Base-by-base conservation (phyloP, 2,113 vertebrate species). In the Galemys pyrenaicus region DNA sequence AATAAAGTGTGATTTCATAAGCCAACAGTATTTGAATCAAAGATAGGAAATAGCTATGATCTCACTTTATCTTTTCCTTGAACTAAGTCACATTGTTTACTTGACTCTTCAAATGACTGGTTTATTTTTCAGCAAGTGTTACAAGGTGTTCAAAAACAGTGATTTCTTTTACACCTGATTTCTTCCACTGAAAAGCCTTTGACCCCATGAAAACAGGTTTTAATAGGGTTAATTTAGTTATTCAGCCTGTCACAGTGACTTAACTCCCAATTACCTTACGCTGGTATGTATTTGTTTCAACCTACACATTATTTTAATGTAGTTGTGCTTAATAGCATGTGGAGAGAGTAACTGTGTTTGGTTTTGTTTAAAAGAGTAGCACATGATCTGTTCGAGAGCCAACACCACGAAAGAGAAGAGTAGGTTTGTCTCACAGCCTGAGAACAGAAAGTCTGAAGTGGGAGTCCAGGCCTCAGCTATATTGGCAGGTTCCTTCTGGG, bases 211-310 rank as follows among this genome's bases (percentile, higher is more conserved):
- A 97, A 96, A 90, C 67, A 85, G n/a, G 65, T 88, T 95, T 96
- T 70, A 90, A 88, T 95, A 92, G 94, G 95, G 87, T 96, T 94
- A 97, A 96, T 96, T 95, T 82, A 93, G 93, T 92, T 96, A 60
- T 65, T 90, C 80, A 90, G 49, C 49, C n/a, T 93, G 77, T 94
- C 89, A 81, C 92, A 81, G 75, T 74, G 67, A 82, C 77, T 96
- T 96, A 83, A 71, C 73, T 96, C 89, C 84, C 89, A 94, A 41
- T 96, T 96, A 87, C 74, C 93, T 95, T 87, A 74, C 16, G 30
- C n/a, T 82, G 32, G 64, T 64, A 60, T 3, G 1, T 93, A 37
- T 89, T 91, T 93, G 71, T 95, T 51, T 96, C 94, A 92, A 70
- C 89, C 71, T 97, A 92, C 75, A 93, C 91, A 77, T 83, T 91